phyloP scores from a whole-genome alignment of 1,140 invertebrate species.

The Brachystomella parvula region DNA sequence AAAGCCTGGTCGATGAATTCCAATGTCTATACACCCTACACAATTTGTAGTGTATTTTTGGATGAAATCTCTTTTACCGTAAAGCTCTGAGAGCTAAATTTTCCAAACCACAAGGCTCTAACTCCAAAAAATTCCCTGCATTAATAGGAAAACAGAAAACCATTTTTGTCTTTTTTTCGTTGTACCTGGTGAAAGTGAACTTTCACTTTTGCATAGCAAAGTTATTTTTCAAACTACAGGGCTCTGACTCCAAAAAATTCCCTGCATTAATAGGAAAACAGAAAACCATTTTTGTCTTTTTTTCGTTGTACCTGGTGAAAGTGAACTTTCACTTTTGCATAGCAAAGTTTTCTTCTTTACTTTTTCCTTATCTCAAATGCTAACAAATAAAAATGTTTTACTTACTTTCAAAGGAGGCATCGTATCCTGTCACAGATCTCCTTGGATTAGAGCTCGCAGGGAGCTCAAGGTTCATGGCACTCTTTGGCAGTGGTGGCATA shows the following conservation, averaged over 20 bases:
- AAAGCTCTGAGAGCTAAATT: too few relatives aligned
- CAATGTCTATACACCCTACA: too few relatives aligned
- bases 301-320: not conserved
- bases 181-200: not conserved
- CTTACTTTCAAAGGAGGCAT: conserved; percentile 25
- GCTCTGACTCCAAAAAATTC: too few relatives aligned
- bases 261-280: too few relatives aligned
- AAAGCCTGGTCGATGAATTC: too few relatives aligned
- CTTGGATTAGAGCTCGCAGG: conserved; percentile 8
- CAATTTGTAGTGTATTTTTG: too few relatives aligned
- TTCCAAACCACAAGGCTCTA: too few relatives aligned
- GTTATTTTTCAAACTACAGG: too few relatives aligned
- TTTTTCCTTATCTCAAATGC: not conserved
- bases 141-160: conserved; percentile 1
- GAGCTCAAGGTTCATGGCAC: conserved; percentile 11
- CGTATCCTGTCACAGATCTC: conserved; percentile 27
- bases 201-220: too few relatives aligned
- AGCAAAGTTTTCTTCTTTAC: not conserved
- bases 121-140: too few relatives aligned
- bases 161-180: not conserved
- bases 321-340: too few relatives aligned
- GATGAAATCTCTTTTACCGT: too few relatives aligned
- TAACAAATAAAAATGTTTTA: not conserved
- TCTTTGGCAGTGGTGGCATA: conserved; percentile 4
- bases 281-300: not conserved